Evolutionary conservation across 2,797 vertebrate species (phyloP).

Genomic region (Rhinella marina): DNA sequence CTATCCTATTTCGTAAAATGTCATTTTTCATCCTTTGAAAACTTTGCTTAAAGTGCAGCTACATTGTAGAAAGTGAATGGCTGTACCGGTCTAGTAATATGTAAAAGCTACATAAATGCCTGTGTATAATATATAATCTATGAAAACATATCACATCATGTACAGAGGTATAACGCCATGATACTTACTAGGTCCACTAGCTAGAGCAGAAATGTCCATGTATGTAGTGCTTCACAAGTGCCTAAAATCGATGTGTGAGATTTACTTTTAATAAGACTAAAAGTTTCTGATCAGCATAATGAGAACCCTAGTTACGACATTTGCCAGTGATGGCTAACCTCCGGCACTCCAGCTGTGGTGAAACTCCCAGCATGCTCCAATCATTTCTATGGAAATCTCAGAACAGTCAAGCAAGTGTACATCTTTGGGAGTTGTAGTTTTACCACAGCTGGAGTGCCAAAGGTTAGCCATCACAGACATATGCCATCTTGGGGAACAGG

Average conservation of each 20-base stretch:
- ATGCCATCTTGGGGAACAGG: constrained; percentile 22
- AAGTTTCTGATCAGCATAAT: constrained; percentile 24
- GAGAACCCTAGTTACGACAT: constrained; percentile 28
- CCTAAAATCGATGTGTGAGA: background rate
- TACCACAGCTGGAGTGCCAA: too few species aligned
- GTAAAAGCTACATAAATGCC: too few species aligned
- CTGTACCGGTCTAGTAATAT: background rate
- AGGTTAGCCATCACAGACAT: too few species aligned
- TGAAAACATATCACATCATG: background rate
- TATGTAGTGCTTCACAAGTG: background rate
- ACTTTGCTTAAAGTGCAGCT: background rate
- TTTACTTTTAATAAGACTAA: constrained; percentile 27
- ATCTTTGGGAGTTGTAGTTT: too few species aligned
- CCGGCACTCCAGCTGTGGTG: too few species aligned
- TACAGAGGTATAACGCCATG: background rate
- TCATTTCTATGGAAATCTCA: too few species aligned
- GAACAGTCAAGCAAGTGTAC: too few species aligned
- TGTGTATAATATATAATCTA: background rate
- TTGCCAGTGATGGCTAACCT: background rate
- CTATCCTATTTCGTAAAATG: background rate
- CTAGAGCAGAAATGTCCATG: background rate
- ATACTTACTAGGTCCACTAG: background rate
- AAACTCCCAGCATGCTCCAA: too few species aligned
- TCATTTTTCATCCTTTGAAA: background rate
- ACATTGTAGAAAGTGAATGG: too few species aligned